A percentile compares a stretch with the other conserved stretches of the same genome.
Conservation (phyloP, 2,113 vertebrate species). For the Hylia prasina region DNA sequence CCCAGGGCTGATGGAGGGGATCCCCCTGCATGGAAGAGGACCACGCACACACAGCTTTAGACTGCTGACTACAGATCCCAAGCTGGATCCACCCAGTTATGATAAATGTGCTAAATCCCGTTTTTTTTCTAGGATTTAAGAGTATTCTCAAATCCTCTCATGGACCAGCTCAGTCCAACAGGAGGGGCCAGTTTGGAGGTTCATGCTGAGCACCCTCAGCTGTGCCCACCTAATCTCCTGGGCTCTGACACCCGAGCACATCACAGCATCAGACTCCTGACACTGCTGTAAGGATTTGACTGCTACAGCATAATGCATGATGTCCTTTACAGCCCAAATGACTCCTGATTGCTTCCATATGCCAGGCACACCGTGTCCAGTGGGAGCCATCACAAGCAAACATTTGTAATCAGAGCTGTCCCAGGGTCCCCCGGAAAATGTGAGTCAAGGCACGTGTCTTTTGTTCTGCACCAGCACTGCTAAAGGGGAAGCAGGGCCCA, state of each 20-base stretch:
- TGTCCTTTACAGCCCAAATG: neutral
- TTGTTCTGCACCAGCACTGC: conserved; percentile 2
- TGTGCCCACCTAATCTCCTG: neutral
- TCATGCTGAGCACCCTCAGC: neutral
- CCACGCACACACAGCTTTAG: neutral
- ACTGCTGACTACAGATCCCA: neutral
- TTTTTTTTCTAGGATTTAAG: neutral
- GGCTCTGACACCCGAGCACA: neutral
- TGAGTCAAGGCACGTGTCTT: conserved; percentile 11
- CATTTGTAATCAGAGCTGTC: conserved; percentile 30
- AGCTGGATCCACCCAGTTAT: neutral
- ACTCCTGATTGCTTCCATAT: conserved; percentile 55
- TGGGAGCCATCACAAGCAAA: conserved; percentile 28
- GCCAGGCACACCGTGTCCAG: neutral
- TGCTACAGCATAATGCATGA: neutral
- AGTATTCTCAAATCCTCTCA: neutral
- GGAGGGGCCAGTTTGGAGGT: neutral
- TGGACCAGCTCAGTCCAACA: neutral
- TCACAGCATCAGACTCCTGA: neutral
- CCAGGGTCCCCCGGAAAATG: neutral
- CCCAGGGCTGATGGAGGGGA: neutral
- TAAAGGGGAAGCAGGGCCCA: neutral
- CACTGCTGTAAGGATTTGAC: neutral
- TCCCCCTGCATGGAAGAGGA: neutral
- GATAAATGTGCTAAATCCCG: neutral